These are phyloP conservation scores for Horisme vitalbata DNA, from an alignment of 2,888 invertebrate genomes.

Conservation along the genomic window DNA sequence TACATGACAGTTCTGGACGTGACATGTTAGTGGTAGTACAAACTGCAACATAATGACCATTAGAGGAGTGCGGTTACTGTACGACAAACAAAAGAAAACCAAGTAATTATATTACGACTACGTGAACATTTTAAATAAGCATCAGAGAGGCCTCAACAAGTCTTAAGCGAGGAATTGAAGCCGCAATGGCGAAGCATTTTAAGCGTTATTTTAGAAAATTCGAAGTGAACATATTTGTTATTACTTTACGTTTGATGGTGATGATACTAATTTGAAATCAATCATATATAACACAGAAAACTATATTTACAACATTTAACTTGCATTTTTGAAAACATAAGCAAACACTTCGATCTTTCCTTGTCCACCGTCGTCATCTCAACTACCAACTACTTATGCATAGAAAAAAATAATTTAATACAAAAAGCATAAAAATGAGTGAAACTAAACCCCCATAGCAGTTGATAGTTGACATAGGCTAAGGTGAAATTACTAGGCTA, in stretches of 20 bases:
- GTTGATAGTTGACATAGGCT: constrained; percentile 77
- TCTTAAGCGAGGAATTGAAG: constrained; percentile 77
- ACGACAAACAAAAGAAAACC: constrained; percentile 82
- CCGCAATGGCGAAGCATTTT: constrained; percentile 77
- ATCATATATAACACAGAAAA: too few relatives aligned
- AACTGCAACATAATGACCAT: constrained; percentile 84
- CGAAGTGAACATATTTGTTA: constrained; percentile 49
- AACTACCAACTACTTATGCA: constrained; percentile 77
- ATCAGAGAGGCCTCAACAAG: constrained; percentile 77
- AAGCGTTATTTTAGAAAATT: constrained; percentile 67
- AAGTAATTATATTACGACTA: constrained; percentile 77
- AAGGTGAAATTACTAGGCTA: constrained; percentile 62
- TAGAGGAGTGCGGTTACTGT: constrained; percentile 82
- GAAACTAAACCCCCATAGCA: constrained; percentile 69
- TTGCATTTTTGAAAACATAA: constrained; percentile 16
- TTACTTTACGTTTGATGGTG: too few relatives aligned
- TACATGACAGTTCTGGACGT: constrained; percentile 83
- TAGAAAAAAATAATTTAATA: constrained; percentile 52
- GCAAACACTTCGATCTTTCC: constrained; percentile 64
- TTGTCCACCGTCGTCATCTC: constrained; percentile 71
- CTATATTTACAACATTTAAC: neutral
- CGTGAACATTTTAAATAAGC: constrained; percentile 79
- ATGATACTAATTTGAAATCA: too few relatives aligned
- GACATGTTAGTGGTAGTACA: constrained; percentile 83
- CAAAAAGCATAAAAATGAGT: constrained; percentile 60